phyloP scores from a whole-genome alignment of 2,113 vertebrate genomes.

The Notarius lentiginosus region DNA sequence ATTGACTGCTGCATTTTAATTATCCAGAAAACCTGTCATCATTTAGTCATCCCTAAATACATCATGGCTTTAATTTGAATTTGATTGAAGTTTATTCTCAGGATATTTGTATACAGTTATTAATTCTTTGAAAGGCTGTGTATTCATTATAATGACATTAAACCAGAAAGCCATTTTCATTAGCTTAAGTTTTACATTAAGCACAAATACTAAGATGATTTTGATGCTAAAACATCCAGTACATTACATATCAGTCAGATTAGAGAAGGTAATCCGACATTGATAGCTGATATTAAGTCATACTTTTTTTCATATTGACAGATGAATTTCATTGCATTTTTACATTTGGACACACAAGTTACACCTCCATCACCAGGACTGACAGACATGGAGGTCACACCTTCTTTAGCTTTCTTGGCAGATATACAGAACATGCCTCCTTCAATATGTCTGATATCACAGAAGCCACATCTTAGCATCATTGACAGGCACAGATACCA shows the following conservation, averaged over 20 bases:
- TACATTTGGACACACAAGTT: too few relatives aligned
- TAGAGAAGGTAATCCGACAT: not conserved
- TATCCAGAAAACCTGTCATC: slow-evolving; percentile 10
- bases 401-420: not conserved
- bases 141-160: not conserved
- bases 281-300: not conserved
- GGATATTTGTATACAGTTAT: not conserved
- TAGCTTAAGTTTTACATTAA: not conserved
- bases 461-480: not conserved
- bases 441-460: not conserved
- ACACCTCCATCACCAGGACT: not conserved
- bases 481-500: too few relatives aligned
- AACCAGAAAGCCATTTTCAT: not conserved
- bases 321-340: too few relatives aligned
- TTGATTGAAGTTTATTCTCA: not conserved
- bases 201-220: not conserved
- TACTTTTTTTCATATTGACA: not conserved
- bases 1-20: slow-evolving; percentile 14
- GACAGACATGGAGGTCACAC: not conserved
- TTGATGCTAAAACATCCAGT: not conserved
- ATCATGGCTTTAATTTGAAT: not conserved
- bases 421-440: not conserved
- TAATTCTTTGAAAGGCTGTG: not conserved
- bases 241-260: not conserved
- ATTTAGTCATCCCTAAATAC: not conserved